Evolutionary conservation across 2,888 invertebrate species (phyloP).

Genomic region (Agrypnus murinus): DNA sequence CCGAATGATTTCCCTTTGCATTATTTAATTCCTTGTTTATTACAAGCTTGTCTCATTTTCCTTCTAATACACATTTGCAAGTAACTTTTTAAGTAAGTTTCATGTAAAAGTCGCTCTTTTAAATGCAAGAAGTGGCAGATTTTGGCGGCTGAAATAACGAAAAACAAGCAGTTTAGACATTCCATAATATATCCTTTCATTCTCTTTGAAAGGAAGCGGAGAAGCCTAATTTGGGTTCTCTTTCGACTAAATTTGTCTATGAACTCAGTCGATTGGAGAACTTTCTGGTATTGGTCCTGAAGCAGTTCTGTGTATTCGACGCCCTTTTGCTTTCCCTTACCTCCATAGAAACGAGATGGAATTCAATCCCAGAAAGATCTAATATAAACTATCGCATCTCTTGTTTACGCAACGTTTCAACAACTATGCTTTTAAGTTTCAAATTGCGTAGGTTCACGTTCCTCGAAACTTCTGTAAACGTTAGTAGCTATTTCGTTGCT

Average conservation of each 20-base stretch:
- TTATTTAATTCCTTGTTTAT: slow-evolving; percentile 5
- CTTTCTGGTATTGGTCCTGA: slow-evolving; percentile 9
- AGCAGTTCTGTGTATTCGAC: slow-evolving; percentile 1
- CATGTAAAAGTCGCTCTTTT: too few species aligned
- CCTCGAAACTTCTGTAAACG: not conserved
- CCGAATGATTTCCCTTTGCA: slow-evolving; percentile 39
- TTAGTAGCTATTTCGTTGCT: not conserved
- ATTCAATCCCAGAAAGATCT: slow-evolving; percentile 20
- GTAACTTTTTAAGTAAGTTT: not conserved
- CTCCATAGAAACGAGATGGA: slow-evolving; percentile 15
- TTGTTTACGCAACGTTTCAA: slow-evolving; percentile 13
- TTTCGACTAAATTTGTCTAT: slow-evolving; percentile 18
- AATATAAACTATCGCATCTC: slow-evolving; percentile 19
- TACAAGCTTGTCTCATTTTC: not conserved
- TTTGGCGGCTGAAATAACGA: too few species aligned
- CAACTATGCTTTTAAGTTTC: slow-evolving; percentile 10
- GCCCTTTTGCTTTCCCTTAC: slow-evolving; percentile 1
- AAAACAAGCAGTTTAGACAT: slow-evolving; percentile 10
- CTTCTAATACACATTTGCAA: not conserved
- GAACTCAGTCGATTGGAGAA: slow-evolving; percentile 17
- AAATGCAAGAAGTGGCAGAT: too few species aligned
- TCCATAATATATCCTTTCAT: slow-evolving; percentile 16
- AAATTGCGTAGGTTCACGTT: not conserved
- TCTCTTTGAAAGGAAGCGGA: slow-evolving; percentile 12
- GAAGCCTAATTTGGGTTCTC: slow-evolving; percentile 20